phyloP scores from a whole-genome alignment of 2,888 invertebrate species.

The Ennomos fuscantarius region DNA sequence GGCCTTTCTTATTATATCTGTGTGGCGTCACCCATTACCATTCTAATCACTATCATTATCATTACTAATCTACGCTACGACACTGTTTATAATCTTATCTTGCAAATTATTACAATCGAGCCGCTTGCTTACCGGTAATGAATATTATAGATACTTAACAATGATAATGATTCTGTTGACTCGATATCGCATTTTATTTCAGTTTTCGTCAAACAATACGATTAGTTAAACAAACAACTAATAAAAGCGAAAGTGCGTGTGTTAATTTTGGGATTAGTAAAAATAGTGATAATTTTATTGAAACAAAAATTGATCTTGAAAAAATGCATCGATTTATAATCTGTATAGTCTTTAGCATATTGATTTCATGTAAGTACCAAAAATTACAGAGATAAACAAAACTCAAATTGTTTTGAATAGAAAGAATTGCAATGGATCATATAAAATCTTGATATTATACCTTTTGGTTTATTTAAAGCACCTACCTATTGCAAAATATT shows the following conservation, averaged over 20 bases:
- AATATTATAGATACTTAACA: conserved; percentile 43
- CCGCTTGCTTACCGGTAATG: conserved; percentile 49
- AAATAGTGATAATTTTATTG: conserved; percentile 12
- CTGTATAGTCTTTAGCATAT: conserved; percentile 19
- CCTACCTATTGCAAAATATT: too few species aligned
- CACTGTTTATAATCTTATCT: conserved; percentile 43
- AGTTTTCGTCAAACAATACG: conserved; percentile 41
- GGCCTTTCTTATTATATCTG: too few species aligned
- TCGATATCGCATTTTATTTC: conserved; percentile 38
- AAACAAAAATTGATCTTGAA: conserved; percentile 1
- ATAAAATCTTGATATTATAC: too few species aligned
- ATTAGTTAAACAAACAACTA: conserved; percentile 43
- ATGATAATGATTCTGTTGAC: conserved; percentile 43
- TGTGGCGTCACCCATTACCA: conserved; percentile 6
- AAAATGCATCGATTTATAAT: conserved; percentile 34
- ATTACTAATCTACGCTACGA: not conserved
- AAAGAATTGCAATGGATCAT: too few species aligned
- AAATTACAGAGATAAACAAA: too few species aligned
- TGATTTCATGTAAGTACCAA: conserved; percentile 35
- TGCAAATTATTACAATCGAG: conserved; percentile 57
- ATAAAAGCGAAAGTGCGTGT: conserved; percentile 13
- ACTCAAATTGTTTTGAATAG: too few species aligned
- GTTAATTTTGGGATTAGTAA: conserved; percentile 23
- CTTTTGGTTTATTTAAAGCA: too few species aligned
- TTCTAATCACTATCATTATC: conserved; percentile 10